Conservation (phyloP, 2,113 vertebrate genomes). For the Apaloderma vittatum region DNA sequence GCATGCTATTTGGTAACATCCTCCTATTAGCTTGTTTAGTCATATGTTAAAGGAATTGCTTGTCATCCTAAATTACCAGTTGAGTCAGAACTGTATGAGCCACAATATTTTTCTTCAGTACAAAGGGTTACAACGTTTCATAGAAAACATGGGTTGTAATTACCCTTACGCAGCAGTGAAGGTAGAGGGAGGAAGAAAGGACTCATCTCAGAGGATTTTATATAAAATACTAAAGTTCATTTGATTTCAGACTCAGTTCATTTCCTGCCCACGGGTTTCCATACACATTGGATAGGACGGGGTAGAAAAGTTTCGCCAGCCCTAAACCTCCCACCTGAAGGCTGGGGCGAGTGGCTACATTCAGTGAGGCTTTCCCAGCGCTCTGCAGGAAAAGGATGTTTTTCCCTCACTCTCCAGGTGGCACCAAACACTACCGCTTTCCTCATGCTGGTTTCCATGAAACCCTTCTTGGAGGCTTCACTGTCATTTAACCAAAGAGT, state of each 20-base stretch:
- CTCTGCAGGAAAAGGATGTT: not conserved
- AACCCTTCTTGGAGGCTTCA: not conserved
- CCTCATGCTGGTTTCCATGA: not conserved
- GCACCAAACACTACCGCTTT: not conserved
- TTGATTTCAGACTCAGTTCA: not conserved
- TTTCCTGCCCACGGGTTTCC: not conserved
- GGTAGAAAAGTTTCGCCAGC: not conserved
- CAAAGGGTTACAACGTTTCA: constrained; percentile 4
- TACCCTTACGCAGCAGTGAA: not conserved
- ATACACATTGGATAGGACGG: not conserved
- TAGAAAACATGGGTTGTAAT: not conserved
- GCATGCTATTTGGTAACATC: constrained; percentile 53
- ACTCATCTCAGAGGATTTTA: not conserved
- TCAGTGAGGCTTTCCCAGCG: not conserved
- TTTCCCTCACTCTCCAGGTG: not conserved
- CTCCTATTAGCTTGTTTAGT: constrained; percentile 60
- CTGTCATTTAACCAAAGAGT: not conserved
- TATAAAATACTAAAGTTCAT: not conserved
- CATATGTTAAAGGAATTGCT: constrained; percentile 43
- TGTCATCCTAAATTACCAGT: constrained; percentile 48
- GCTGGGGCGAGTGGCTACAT: not conserved
- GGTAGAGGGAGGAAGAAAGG: not conserved
- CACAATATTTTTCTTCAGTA: constrained; percentile 30
- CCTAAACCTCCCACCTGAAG: not conserved
- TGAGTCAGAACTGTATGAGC: constrained; percentile 44